Evolutionary conservation across 2,113 vertebrate species (phyloP).

Genomic region (Lontra canadensis): DNA sequence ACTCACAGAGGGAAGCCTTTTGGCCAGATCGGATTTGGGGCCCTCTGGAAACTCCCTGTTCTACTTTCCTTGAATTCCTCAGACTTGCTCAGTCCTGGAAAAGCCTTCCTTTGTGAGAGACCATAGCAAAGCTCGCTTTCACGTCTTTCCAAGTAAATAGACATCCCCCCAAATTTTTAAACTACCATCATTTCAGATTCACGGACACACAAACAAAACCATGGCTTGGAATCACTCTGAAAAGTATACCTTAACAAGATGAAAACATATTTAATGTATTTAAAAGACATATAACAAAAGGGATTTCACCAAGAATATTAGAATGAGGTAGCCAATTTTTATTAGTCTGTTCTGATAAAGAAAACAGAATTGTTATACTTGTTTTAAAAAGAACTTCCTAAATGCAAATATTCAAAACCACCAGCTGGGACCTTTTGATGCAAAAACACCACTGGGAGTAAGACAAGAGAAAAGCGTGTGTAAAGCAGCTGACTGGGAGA

Average conservation of each 20-base stretch:
- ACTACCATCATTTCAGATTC: background rate
- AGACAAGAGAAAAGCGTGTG: background rate
- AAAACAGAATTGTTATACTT: background rate
- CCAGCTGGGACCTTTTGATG: background rate
- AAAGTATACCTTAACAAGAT: background rate
- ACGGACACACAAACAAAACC: background rate
- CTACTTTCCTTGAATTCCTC: background rate
- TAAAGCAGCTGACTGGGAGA: background rate
- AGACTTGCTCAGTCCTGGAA: too few relatives aligned
- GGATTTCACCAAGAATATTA: slow-evolving; percentile 5
- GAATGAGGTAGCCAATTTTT: background rate
- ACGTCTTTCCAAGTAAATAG: background rate
- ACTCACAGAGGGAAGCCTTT: background rate
- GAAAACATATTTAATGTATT: background rate
- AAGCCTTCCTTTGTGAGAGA: background rate
- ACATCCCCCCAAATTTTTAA: background rate
- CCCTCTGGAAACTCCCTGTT: background rate
- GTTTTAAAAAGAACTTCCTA: background rate
- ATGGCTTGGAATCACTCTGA: background rate
- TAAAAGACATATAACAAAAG: background rate
- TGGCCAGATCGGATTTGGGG: background rate
- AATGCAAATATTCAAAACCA: background rate
- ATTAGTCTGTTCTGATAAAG: background rate
- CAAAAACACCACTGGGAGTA: background rate
- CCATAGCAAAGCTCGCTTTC: background rate